These are phyloP conservation scores for Tholera decimalis DNA, from an alignment of 2,888 invertebrate species.

Conservation along the genomic window DNA sequence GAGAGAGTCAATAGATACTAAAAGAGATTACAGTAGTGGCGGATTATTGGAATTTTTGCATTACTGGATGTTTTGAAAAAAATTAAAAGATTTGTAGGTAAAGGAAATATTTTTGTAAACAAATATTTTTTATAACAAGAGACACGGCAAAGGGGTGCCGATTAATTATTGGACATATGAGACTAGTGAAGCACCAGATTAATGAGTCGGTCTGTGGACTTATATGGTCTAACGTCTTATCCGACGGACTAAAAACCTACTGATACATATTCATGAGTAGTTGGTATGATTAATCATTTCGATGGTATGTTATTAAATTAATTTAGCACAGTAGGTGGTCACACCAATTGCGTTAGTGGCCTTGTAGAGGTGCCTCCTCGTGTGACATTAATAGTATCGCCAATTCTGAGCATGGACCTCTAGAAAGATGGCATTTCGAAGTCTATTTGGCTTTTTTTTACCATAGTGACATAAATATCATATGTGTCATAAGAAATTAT, in stretches of 20 bases:
- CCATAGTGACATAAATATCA: neutral
- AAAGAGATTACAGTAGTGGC: too few species aligned
- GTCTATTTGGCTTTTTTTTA: neutral
- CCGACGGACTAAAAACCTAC: neutral
- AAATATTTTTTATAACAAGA: too few species aligned
- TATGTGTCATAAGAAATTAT: neutral
- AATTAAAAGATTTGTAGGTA: too few species aligned
- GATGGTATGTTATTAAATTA: conserved; percentile 19
- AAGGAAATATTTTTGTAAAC: too few species aligned
- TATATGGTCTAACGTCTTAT: too few species aligned
- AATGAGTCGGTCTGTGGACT: too few species aligned
- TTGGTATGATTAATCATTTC: conserved; percentile 7
- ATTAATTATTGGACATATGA: too few species aligned
- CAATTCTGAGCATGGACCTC: conserved; percentile 1
- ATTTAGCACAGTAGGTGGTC: conserved; percentile 16
- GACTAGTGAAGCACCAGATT: too few species aligned
- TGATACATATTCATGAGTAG: neutral
- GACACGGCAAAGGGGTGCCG: too few species aligned
- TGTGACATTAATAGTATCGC: conserved; percentile 11
- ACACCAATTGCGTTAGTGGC: conserved; percentile 13
- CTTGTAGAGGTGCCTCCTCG: conserved; percentile 13
- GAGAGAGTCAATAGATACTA: too few species aligned
- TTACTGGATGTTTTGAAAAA: too few species aligned
- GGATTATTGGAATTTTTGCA: too few species aligned
- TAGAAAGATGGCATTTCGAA: conserved; percentile 1